A percentile compares a stretch with the other conserved stretches of the same genome.
phyloP scores from a whole-genome alignment of 1,140 invertebrate genomes.

The Zelostemma sp. region DNA sequence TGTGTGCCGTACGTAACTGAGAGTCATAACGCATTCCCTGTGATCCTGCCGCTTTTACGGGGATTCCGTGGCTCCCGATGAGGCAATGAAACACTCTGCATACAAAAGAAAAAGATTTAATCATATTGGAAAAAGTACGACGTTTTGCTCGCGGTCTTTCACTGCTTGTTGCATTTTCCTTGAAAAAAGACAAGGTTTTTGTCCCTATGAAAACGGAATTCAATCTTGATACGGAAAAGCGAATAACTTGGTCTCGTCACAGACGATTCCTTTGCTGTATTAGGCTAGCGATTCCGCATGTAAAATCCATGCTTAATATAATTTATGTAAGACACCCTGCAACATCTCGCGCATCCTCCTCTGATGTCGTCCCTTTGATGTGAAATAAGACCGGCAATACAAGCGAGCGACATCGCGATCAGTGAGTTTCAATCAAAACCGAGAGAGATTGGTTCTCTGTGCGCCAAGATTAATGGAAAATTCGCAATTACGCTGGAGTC shows the following conservation, averaged over 20 bases:
- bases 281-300: constrained; percentile 40
- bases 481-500: constrained; percentile 36
- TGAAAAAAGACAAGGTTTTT: neutral
- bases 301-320: constrained; percentile 48
- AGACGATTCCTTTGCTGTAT: constrained; percentile 46
- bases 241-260: constrained; percentile 36
- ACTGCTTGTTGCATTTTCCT: neutral
- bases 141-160: neutral
- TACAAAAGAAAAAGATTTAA: constrained; percentile 15
- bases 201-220: constrained; percentile 14
- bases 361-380: constrained; percentile 40
- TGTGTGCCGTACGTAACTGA: constrained; percentile 34
- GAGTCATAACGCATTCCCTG: constrained; percentile 39
- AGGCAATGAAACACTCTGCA: constrained; percentile 30
- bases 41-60: constrained; percentile 46
- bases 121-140: neutral
- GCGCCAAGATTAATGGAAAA: constrained; percentile 33
- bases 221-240: constrained; percentile 41
- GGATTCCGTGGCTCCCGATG: constrained; percentile 19
- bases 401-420: constrained; percentile 37
- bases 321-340: constrained; percentile 50
- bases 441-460: constrained; percentile 23
- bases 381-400: constrained; percentile 45
- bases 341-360: constrained; percentile 28
- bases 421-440: constrained; percentile 46